Evolutionary conservation across 2,113 vertebrate species (phyloP), one percentile per base, ranked within the genome.

Genomic region (Tupaia chinensis): DNA sequence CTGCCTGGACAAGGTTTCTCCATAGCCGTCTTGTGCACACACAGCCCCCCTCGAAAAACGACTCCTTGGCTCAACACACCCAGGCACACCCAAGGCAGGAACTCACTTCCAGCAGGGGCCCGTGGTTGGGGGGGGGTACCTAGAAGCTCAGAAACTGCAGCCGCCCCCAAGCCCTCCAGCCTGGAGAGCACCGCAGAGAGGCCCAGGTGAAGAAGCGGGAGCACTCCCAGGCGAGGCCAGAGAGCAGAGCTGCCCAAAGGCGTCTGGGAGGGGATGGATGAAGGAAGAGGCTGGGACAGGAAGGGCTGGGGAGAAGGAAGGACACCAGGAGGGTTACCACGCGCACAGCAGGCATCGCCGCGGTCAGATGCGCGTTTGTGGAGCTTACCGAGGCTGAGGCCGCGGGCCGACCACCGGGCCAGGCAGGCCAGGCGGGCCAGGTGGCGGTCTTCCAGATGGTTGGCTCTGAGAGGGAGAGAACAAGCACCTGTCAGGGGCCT

Each of bases 1-100:
- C 93, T 69, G 72, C 92, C 65, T 12, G 34, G 23, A 72, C 93
- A 94, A 96, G 91, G 96, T 94, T 87, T 73, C 56, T 53, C 92
- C 63, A 11, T 5, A 1, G 53, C 76, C 29, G 25, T 61, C 12
- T 32, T 90, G 61, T 86, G 69, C 90, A 96, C 82, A 90, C 84
- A 94, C 44, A 70, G 19, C 54, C 32, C 69, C 60, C 92, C 68
- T 69, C 77, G n/a, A 14, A 54, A 93, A 95, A 91, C 70, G 44
- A 82, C 34, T 86, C 78, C 78, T 32, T 15, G 2, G 20, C 60
- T 70, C 13, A 14, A 81, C 81, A 93, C 90, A 89, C 92, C 77
- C 32, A 60, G 87, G 86, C 91, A 78, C 91, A 68, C 94, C 90
- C 73, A 44, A 32, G 68, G 58, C 34, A 81, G 88, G 95, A 92